Percentiles rank a stretch among this genome's conserved stretches.
Conservation (phyloP, 37 sponge, comb jelly and placozoan genomes). For the Diacarnus erythraeanus region DNA sequence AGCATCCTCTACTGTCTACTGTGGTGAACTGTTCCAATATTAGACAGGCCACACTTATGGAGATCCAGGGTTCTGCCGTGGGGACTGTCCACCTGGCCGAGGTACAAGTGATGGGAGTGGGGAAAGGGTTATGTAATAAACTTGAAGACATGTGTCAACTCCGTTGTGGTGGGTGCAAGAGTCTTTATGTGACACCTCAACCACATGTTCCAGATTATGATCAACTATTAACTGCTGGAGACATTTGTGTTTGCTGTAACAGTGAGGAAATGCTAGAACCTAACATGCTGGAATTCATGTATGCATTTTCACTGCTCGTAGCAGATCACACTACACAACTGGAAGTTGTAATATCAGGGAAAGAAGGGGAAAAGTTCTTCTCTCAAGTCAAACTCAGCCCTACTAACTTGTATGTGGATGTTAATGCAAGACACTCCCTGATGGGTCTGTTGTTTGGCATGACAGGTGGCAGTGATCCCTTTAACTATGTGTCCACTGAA, state of each 20-base stretch:
- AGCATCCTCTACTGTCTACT: background rate
- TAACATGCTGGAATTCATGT: background rate
- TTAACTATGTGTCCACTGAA: background rate
- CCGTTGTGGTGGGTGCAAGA: slow-evolving; percentile 11
- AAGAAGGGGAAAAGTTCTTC: slow-evolving; percentile 2
- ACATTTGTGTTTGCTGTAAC: slow-evolving; percentile 2
- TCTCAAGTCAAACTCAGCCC: background rate
- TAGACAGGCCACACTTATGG: background rate
- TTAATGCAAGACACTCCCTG: background rate
- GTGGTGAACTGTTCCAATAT: background rate
- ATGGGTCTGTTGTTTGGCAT: background rate
- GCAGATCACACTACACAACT: background rate
- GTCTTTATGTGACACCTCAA: background rate
- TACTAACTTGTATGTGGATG: background rate
- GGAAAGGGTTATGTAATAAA: background rate
- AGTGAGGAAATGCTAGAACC: background rate
- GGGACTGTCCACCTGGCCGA: background rate
- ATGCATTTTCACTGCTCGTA: slow-evolving; percentile 2
- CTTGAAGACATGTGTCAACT: slow-evolving; percentile 12
- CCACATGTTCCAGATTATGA: background rate
- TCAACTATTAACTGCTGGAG: slow-evolving; percentile 1
- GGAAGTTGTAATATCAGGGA: background rate
- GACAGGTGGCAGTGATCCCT: slow-evolving; percentile 32
- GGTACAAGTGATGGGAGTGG: background rate
- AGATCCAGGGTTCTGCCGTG: background rate